Evolutionary conservation across 1,140 invertebrate species (phyloP), one percentile per base, ranked within the genome.

Genomic region (Tribolium castaneum): DNA sequence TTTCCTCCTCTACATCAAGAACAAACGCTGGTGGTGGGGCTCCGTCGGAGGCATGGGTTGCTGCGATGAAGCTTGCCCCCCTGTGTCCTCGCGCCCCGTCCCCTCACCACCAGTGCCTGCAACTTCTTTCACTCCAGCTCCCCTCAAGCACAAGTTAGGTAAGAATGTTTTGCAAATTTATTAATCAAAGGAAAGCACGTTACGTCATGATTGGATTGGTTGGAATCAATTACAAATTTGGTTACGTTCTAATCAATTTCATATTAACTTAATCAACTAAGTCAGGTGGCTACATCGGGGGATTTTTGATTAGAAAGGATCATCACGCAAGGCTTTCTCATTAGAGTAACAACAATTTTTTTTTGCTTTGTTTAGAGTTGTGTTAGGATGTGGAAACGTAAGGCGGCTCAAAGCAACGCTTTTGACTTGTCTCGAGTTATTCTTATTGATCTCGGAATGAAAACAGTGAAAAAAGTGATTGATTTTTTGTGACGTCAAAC

Each of bases 1-100:
- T n/a, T 90, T 95, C 80, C 93, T 94, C 81, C 88, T 95, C 59
- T 96, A 95, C 86, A 88, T 95, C 66, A 94, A 94, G 85, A 94
- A 94, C 82, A 92, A 92, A 85, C 91, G 93, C 87, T 94, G 93
- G 84, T 93, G 94, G 87, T 90, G 90, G 79, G 89, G 90, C 76
- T 90, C 89, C 16, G 89, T 90, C 51, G 84, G 86, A 70, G 81
- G 81, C 19, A 89, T 91, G 78, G 87, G 87, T 50, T 92, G 91
- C 84, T 91, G 90, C 83, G 89, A 92, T 82, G 90, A 91, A 80
- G 87, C 89, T 1, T 85, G 86, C 62, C 84, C 83, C 49, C 85
- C 87, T 50, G 82, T 89, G 79, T 82, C 88, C 59, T 85, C 86
- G 19, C 88, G 88, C 81, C 85, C 87, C 45, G 86, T 87, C 56